Percentiles rank a stretch among this genome's conserved stretches.
phyloP scores from a whole-genome alignment of 2,888 invertebrate genomes.

The Lomographa bimaculata region DNA sequence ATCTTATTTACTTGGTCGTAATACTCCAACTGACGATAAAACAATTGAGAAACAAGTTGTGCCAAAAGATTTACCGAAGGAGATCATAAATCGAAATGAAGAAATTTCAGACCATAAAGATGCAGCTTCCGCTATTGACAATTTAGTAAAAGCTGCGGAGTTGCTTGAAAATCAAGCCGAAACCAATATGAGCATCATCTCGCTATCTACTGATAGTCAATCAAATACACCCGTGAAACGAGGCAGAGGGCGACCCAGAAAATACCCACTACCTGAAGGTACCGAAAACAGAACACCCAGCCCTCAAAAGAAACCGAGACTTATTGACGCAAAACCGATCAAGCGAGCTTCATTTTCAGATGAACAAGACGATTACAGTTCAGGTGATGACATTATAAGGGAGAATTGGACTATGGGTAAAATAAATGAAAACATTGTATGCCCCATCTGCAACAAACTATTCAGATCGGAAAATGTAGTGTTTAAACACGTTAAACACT shows the following conservation, averaged over 20 bases:
- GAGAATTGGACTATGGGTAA: conserved; percentile 82
- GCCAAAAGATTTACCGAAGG: conserved; percentile 41
- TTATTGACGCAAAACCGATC: conserved; percentile 53
- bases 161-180: conserved; percentile 69
- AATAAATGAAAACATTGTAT: conserved; percentile 78
- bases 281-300: conserved; percentile 48
- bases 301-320: conserved; percentile 65
- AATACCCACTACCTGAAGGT: conserved; percentile 66
- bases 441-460: conserved; percentile 76
- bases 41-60: conserved; percentile 35
- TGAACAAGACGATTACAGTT: conserved; percentile 44
- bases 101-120: conserved; percentile 45
- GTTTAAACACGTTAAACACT: conserved; percentile 80
- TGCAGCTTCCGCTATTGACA: conserved; percentile 71
- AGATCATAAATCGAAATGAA: conserved; percentile 43
- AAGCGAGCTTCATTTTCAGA: conserved; percentile 44
- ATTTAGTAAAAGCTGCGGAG: conserved; percentile 75
- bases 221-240: conserved; percentile 64
- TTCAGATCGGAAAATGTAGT: conserved; percentile 79
- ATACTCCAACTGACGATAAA: conserved; percentile 43
- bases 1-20: conserved; percentile 65
- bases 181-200: conserved; percentile 33
- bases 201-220: conserved; percentile 41
- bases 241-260: conserved; percentile 73
- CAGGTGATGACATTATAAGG: conserved; percentile 56